Evolutionary conservation across 2,797 vertebrate genomes (phyloP), one percentile per base, ranked within the genome.

Genomic region (Molothrus aeneus): DNA sequence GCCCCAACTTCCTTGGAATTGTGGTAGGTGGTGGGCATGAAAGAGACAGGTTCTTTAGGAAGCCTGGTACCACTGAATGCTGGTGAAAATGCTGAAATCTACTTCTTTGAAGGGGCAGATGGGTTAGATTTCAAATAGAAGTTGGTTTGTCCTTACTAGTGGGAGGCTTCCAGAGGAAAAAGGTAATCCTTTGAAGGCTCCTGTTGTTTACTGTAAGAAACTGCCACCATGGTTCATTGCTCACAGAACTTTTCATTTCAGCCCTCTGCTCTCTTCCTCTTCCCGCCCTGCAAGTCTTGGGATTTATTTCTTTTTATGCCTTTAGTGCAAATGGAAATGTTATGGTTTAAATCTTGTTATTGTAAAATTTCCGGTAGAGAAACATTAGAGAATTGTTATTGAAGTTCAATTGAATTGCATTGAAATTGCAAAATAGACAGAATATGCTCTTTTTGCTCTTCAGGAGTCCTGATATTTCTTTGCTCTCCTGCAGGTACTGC

Each of bases 71-170:
- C 43, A 38, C 31, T 11, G 25, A 78, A 68, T 57, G 21, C 34
- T 51, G 28, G 50, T 80, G 61, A 73, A 93, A 91, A 92, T 79
- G 65, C 82, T 83, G 21, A 92, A 87, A 57, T 83, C 28, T 24
- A 14, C 69, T 91, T 71, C 45, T 93, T 95, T 93, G 80, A 86
- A 90, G 38, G 54, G 10, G 21, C 24, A 28, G 25, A 54, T 31
- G 57, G 19, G 29, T 71, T 92, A 61, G 65, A 80, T 92, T 87
- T 93, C 81, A 87, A 92, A 92, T 75, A 94, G 80, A 66, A 80
- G 50, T 47, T 75, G 53, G 13, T 65, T 85, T 93, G 45, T 93
- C 80, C 64, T 79, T 65, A 28, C 10, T 74, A 64, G 56, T 75
- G 51, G 73, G 75, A 83, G 65, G 36, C 66, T 90, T 92, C 31